Percentiles rank a stretch among this genome's conserved stretches.
Conservation (phyloP, 2,888 invertebrate species). For the Synanthedon myopaeformis region DNA sequence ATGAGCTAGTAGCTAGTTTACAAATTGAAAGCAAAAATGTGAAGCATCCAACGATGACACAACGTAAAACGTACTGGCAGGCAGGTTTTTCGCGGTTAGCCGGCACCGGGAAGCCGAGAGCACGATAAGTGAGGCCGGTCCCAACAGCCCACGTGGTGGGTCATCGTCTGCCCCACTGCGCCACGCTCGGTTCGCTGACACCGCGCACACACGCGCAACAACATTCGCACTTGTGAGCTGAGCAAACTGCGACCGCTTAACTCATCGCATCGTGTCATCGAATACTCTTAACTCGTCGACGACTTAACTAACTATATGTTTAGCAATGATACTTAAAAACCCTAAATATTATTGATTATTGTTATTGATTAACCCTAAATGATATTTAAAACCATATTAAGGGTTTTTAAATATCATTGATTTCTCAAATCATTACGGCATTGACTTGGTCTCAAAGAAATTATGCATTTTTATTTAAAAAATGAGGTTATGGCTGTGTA, state of each 20-base stretch:
- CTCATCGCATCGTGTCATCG: neutral
- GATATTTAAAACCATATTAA: too few species aligned
- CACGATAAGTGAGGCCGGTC: constrained; percentile 35
- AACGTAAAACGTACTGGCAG: neutral
- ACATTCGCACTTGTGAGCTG: constrained; percentile 1
- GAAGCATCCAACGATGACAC: neutral
- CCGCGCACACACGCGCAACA: constrained; percentile 14
- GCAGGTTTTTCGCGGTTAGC: neutral
- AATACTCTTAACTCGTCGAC: too few species aligned
- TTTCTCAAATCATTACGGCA: too few species aligned
- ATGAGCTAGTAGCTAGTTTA: too few species aligned
- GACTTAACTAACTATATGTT: too few species aligned
- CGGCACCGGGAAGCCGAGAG: constrained; percentile 25
- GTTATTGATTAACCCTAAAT: too few species aligned
- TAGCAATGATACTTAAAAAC: too few species aligned
- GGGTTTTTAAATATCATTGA: too few species aligned
- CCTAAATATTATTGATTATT: too few species aligned
- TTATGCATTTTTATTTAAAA: too few species aligned
- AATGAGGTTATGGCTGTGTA: too few species aligned
- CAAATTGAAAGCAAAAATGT: neutral
- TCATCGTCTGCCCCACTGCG: constrained; percentile 66
- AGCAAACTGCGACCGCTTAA: neutral
- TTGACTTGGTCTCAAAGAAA: too few species aligned
- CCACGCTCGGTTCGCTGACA: constrained; percentile 47
- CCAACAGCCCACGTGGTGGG: constrained; percentile 56